A percentile compares a stretch with the other conserved stretches of the same genome.
These are phyloP conservation scores for Subacronicta megacephala DNA, from an alignment of 2,888 invertebrate species.

Conservation along the genomic window DNA sequence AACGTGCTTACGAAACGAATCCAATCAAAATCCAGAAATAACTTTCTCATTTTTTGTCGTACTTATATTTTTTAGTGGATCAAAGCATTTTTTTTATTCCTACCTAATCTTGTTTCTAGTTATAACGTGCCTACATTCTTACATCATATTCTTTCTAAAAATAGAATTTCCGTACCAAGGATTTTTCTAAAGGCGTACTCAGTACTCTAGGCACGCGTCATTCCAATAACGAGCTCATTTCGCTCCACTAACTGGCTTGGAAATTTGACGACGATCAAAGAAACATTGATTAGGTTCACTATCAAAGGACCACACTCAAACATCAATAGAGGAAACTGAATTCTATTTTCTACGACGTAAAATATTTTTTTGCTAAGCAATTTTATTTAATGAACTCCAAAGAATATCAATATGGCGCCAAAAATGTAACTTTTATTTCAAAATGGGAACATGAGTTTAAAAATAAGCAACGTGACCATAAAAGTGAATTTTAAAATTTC, in stretches of 20 bases:
- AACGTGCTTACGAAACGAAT: too few species aligned
- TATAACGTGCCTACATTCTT: conserved; percentile 12
- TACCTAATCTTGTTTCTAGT: not conserved
- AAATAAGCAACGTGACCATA: not conserved
- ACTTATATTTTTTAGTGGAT: too few species aligned
- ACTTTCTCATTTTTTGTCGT: too few species aligned
- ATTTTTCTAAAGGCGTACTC: conserved; percentile 24
- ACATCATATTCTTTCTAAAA: conserved; percentile 26
- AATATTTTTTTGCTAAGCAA: too few species aligned
- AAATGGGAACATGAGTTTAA: not conserved
- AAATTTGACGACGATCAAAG: conserved; percentile 8
- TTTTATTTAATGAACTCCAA: too few species aligned
- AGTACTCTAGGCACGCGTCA: conserved; percentile 43
- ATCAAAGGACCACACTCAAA: too few species aligned
- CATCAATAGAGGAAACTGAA: too few species aligned
- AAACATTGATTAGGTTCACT: not conserved
- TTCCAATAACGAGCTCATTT: conserved; percentile 41
- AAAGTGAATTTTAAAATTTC: conserved; percentile 1
- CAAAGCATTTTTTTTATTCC: not conserved
- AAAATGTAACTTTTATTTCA: not conserved
- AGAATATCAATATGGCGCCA: too few species aligned
- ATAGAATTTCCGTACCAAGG: conserved; percentile 37
- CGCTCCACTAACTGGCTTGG: conserved; percentile 23
- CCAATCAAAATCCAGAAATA: too few species aligned
- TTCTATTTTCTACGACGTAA: too few species aligned